Evolutionary conservation across 2,797 vertebrate species (phyloP).

Genomic region (Enteromius mattozi): DNA sequence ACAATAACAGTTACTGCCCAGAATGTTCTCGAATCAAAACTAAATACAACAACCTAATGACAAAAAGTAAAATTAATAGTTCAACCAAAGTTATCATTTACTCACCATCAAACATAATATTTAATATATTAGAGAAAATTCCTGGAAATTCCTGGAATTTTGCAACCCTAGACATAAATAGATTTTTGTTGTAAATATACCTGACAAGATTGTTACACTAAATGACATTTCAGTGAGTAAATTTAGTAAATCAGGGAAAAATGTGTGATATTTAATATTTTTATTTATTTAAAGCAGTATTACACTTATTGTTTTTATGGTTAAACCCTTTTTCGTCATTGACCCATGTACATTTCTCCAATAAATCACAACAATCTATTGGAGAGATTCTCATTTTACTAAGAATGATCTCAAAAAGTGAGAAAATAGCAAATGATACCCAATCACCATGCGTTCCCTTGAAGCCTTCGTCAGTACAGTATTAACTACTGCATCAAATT

Average conservation of each 20-base stretch:
- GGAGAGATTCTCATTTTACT: not conserved
- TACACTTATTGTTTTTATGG: too few relatives aligned
- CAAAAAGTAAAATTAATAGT: not conserved
- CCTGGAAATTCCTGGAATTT: too few relatives aligned
- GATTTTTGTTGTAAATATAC: too few relatives aligned
- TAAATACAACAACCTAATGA: not conserved
- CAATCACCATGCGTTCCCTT: not conserved
- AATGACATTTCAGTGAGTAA: too few relatives aligned
- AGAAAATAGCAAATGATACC: not conserved
- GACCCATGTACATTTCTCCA: not conserved
- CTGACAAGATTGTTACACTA: too few relatives aligned
- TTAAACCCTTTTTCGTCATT: too few relatives aligned
- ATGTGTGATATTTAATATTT: too few relatives aligned
- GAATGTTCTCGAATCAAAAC: not conserved
- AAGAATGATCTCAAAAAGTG: not conserved
- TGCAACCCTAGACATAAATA: too few relatives aligned
- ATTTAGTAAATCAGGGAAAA: too few relatives aligned
- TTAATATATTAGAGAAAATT: not conserved
- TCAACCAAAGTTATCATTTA: not conserved
- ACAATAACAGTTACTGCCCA: not conserved
- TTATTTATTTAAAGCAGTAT: too few relatives aligned
- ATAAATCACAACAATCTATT: not conserved
- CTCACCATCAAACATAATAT: not conserved
- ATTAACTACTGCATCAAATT: not conserved
- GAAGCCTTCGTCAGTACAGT: not conserved